Evolutionary conservation across 2,113 vertebrate species (phyloP).

Genomic region (Bubo bubo): DNA sequence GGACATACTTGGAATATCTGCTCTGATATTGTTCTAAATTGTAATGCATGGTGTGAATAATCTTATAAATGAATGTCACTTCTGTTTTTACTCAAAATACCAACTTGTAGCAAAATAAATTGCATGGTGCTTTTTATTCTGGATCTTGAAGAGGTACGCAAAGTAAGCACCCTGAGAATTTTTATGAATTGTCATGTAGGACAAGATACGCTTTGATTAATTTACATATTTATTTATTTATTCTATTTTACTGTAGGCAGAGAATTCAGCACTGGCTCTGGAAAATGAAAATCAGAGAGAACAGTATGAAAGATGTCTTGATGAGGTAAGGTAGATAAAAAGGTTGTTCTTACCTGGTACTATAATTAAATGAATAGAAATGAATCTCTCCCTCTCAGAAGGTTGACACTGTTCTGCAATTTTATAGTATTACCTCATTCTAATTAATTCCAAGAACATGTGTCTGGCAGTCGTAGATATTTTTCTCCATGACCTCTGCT

Average conservation of each 20-base stretch:
- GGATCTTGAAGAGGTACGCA: slow-evolving; percentile 21
- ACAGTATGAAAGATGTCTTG: slow-evolving; percentile 91
- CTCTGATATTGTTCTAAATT: slow-evolving; percentile 28
- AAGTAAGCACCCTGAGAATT: slow-evolving; percentile 9
- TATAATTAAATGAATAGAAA: slow-evolving; percentile 23
- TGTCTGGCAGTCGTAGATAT: neutral
- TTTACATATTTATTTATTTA: slow-evolving; percentile 49
- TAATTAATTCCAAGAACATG: slow-evolving; percentile 17
- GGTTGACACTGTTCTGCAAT: slow-evolving; percentile 18
- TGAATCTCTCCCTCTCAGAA: neutral
- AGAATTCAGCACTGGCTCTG: slow-evolving; percentile 84
- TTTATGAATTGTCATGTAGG: slow-evolving; percentile 17
- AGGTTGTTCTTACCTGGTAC: neutral
- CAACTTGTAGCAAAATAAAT: slow-evolving; percentile 29
- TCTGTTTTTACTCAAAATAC: slow-evolving; percentile 55
- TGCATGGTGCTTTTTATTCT: slow-evolving; percentile 23
- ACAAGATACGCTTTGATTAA: slow-evolving; percentile 33
- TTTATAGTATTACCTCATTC: slow-evolving; percentile 35
- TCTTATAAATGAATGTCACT: slow-evolving; percentile 48
- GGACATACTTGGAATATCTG: slow-evolving; percentile 27
- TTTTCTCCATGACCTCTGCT: neutral
- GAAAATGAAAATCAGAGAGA: slow-evolving; percentile 92
- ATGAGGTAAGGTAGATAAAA: slow-evolving; percentile 83
- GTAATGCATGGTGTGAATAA: slow-evolving; percentile 22
- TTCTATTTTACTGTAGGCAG: slow-evolving; percentile 77